A percentile compares a stretch with the other conserved stretches of the same genome.
These are phyloP conservation scores for Oscheius sp. DNA, from an alignment of 2,888 invertebrate genomes.

Conservation along the genomic window DNA sequence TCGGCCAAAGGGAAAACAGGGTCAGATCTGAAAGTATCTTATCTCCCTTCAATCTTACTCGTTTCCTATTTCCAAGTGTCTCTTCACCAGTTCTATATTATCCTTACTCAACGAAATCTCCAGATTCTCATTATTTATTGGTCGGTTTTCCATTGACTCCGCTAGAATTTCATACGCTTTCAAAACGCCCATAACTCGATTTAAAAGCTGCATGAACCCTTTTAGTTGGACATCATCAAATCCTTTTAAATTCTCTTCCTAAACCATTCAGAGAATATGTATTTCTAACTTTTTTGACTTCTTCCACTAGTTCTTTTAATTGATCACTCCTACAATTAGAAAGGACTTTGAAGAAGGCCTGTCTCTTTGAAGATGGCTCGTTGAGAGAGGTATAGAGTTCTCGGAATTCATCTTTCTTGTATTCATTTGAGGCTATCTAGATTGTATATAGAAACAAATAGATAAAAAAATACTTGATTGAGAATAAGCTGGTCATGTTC, in stretches of 20 bases:
- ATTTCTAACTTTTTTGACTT: conserved; percentile 1
- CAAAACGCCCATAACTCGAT: background rate
- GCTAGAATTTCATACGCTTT: background rate
- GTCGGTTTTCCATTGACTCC: background rate
- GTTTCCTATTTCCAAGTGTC: conserved; percentile 7
- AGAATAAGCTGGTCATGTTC: conserved; percentile 62
- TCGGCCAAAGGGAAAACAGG: background rate
- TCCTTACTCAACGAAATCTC: conserved; percentile 7
- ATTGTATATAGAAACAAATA: background rate
- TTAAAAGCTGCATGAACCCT: background rate
- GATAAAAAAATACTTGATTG: conserved; percentile 34
- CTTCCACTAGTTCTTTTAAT: background rate
- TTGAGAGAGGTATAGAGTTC: conserved; percentile 18
- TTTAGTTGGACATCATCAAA: conserved; percentile 5
- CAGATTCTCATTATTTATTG: background rate
- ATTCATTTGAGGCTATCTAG: background rate
- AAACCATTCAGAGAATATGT: background rate
- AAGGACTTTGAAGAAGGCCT: conserved; percentile 17
- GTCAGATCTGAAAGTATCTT: background rate
- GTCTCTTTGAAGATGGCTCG: background rate
- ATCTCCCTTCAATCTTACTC: background rate
- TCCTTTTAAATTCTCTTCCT: background rate
- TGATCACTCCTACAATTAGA: background rate
- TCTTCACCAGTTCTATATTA: conserved; percentile 1
- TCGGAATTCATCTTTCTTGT: conserved; percentile 1